Evolutionary conservation across 2,888 invertebrate species (phyloP), one percentile per base, ranked within the genome.

Genomic region (Agrochola lota): DNA sequence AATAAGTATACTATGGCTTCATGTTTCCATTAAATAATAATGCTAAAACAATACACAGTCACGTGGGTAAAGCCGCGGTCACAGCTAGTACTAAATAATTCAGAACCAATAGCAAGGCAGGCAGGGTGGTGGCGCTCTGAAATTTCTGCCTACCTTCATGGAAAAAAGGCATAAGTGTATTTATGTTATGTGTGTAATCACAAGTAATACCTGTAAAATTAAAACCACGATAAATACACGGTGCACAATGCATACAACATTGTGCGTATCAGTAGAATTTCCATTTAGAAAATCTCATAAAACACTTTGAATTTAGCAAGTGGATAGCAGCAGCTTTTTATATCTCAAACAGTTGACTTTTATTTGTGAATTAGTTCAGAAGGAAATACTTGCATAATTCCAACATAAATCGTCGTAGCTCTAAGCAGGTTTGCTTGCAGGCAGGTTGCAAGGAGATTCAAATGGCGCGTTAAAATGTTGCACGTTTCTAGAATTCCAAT

Each of bases 381-480:
- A 60, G 49, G 11, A 74, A 81, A 83, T 77, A 40, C 69, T 77
- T 63, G 59, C 70, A 62, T 70, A 63, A 77, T 77, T 66, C 63
- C 23, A 52, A 71, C 52, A 69, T 77, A 81, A 75, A 76, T 60
- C 66, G 66, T 26, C 46, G 71, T 40, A 40, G 35, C 72, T 85
- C 52, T 77, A 83, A 83, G 70, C 86, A 85, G 66, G 71, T 62
- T 77, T 64, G 12, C 60, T 63, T 40, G 49, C 60, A 69, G 70
- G 40, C 35, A 69, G 69, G 62, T 43, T 55, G 46, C 40, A 40
- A 67, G 67, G 35, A 68, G n/a, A 85, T 60, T 64, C 77, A 80
- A 71, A 84, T 12, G 43, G 74, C 66, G 72, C 63, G 77, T 72
- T 80, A 77, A 86, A 84, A 77, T 87, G 69, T 74, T 67, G 60